Percentiles rank a stretch among this genome's conserved stretches.
phyloP scores from a whole-genome alignment of 2,113 vertebrate genomes.

The Gymnorhina tibicen region DNA sequence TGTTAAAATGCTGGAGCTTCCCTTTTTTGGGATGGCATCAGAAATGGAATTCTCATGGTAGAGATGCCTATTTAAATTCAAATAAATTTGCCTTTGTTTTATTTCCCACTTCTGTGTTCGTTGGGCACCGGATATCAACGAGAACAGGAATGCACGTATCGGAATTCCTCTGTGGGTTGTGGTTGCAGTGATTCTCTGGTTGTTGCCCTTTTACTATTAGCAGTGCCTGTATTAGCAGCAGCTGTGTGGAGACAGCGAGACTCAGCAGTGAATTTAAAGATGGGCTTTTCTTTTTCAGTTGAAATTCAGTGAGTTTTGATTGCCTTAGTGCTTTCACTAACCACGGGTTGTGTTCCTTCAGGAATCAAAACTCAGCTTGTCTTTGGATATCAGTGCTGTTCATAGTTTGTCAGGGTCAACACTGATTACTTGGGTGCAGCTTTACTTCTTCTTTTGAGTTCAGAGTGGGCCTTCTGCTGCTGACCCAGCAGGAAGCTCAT shows the following conservation, averaged over 20 bases:
- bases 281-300: not conserved
- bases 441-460: not conserved
- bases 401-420: not conserved
- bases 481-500: not conserved
- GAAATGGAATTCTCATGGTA: not conserved
- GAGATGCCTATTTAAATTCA: not conserved
- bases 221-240: not conserved
- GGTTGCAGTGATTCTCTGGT: not conserved
- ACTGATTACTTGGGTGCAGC: not conserved
- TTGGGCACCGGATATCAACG: not conserved
- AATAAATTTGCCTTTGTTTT: not conserved
- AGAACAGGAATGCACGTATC: rapidly evolving
- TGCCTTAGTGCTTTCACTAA: not conserved
- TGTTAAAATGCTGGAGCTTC: not conserved
- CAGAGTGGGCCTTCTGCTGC: not conserved
- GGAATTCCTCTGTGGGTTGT: not conserved
- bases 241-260: not conserved
- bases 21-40: not conserved
- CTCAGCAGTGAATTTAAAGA: not conserved
- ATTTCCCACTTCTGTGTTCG: not conserved
- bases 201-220: not conserved
- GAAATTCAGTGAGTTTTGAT: not conserved
- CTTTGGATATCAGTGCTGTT: not conserved
- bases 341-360: not conserved
- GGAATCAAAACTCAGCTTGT: not conserved